Percentiles rank a stretch among this genome's conserved stretches.
Evolutionary conservation across 2,888 invertebrate genomes (phyloP).

Genomic region (Caenorhabditis wallacei): DNA sequence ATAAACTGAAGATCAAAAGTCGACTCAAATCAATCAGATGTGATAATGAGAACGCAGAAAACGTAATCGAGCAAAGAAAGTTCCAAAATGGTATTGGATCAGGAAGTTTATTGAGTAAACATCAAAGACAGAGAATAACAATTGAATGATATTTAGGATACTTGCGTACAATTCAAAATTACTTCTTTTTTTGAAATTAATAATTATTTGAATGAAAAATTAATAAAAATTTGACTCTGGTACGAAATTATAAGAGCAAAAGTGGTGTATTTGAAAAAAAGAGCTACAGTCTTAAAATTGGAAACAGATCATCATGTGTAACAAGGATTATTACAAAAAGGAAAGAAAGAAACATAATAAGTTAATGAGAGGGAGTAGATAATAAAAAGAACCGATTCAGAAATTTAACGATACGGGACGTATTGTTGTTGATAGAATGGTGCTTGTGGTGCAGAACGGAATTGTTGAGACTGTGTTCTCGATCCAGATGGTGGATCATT

Average conservation of each 20-base stretch:
- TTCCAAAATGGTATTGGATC: not conserved
- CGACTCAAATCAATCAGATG: too few species aligned
- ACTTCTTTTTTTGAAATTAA: not conserved
- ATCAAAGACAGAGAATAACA: constrained; percentile 6
- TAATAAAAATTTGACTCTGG: not conserved
- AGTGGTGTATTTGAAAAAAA: not conserved
- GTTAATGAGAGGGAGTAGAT: not conserved
- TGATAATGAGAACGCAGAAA: not conserved
- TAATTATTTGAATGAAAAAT: constrained; percentile 1
- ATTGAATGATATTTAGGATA: not conserved
- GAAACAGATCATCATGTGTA: constrained; percentile 14
- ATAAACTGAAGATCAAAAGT: not conserved
- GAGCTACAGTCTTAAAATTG: constrained; percentile 10
- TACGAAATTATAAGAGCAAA: not conserved
- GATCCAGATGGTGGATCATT: constrained; percentile 87
- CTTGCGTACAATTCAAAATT: not conserved
- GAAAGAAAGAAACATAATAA: constrained; percentile 16
- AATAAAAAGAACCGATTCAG: not conserved
- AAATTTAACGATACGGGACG: constrained; percentile 22
- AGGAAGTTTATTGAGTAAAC: constrained; percentile 38
- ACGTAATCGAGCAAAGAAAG: not conserved
- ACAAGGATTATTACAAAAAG: constrained; percentile 7
- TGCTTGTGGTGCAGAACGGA: not conserved
- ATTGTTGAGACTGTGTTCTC: not conserved
- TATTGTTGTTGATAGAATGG: constrained; percentile 1